These are phyloP conservation scores for Drosophila peninsularis DNA, from an alignment of 2,888 invertebrate genomes.

Conservation along the genomic window DNA sequence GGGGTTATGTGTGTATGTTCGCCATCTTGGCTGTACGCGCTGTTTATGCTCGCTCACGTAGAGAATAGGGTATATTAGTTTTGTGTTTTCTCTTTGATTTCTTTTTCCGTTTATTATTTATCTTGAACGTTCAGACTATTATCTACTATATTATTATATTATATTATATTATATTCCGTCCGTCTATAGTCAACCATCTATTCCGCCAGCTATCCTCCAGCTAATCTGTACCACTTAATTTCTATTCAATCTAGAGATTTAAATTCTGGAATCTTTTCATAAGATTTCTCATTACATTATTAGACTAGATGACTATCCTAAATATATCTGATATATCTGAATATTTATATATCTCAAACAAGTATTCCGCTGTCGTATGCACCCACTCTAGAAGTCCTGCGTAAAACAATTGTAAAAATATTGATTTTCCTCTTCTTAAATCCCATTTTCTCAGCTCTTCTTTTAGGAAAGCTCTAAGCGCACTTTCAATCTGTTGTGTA, in stretches of 20 bases:
- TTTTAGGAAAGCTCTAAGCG: conserved; percentile 15
- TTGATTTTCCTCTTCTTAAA: conserved; percentile 58
- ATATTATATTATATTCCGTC: too few relatives aligned
- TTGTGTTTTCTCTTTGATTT: not conserved
- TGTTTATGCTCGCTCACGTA: not conserved
- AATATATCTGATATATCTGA: too few relatives aligned
- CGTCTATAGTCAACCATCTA: too few relatives aligned
- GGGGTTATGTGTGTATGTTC: conserved; percentile 27
- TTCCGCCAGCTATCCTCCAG: too few relatives aligned
- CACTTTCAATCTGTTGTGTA: conserved; percentile 15
- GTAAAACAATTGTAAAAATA: conserved; percentile 41
- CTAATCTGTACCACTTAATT: not conserved
- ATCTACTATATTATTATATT: too few relatives aligned
- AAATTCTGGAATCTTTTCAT: too few relatives aligned
- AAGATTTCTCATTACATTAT: too few relatives aligned
- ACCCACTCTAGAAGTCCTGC: conserved; percentile 28
- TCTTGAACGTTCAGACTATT: not conserved
- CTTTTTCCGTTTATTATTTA: not conserved
- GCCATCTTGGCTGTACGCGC: conserved; percentile 54
- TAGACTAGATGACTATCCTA: too few relatives aligned
- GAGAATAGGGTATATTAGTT: not conserved
- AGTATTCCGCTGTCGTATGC: not conserved
- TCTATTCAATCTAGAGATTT: not conserved
- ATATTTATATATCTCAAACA: not conserved
- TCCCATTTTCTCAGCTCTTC: not conserved